phyloP scores from a whole-genome alignment of 37 sponge, comb jelly and placozoan genomes.

The Spongia lamella region DNA sequence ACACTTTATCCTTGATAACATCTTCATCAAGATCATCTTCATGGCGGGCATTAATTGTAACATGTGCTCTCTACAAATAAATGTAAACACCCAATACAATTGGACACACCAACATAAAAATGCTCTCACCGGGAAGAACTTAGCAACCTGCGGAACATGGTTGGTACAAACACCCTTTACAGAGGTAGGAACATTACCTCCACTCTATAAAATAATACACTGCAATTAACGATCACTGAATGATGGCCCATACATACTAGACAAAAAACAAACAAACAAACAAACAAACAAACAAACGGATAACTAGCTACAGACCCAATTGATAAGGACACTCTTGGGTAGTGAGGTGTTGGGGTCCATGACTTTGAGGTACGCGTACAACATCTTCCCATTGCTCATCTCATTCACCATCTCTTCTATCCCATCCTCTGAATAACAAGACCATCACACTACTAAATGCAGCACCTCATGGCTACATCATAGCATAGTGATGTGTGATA shows the following conservation, averaged over 20 bases:
- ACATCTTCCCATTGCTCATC: constrained; percentile 73
- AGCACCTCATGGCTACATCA: too few species aligned
- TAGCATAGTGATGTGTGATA: too few species aligned
- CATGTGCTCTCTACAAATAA: constrained; percentile 70
- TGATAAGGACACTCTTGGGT: constrained; percentile 79
- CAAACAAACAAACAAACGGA: constrained; percentile 3
- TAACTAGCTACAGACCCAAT: constrained; percentile 71
- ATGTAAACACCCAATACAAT: background rate
- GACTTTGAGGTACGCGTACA: constrained; percentile 80
- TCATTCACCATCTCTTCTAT: constrained; percentile 83
- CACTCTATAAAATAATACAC: constrained; percentile 41
- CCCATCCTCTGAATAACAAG: constrained; percentile 62
- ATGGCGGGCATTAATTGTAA: constrained; percentile 83
- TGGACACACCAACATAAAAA: background rate
- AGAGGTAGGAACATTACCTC: constrained; percentile 80
- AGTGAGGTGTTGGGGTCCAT: constrained; percentile 87
- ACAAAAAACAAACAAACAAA: constrained; percentile 34
- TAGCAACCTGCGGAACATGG: constrained; percentile 71
- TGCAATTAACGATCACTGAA: background rate
- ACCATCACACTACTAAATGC: too few species aligned
- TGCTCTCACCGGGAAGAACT: constrained; percentile 67
- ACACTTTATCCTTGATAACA: constrained; percentile 70
- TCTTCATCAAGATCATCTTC: constrained; percentile 85
- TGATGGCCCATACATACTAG: background rate
- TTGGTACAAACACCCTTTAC: constrained; percentile 74